Evolutionary conservation across 37 sponge, comb jelly and placozoan genomes (phyloP), one percentile per base, ranked within the genome.

Genomic region (Geodia barretti): DNA sequence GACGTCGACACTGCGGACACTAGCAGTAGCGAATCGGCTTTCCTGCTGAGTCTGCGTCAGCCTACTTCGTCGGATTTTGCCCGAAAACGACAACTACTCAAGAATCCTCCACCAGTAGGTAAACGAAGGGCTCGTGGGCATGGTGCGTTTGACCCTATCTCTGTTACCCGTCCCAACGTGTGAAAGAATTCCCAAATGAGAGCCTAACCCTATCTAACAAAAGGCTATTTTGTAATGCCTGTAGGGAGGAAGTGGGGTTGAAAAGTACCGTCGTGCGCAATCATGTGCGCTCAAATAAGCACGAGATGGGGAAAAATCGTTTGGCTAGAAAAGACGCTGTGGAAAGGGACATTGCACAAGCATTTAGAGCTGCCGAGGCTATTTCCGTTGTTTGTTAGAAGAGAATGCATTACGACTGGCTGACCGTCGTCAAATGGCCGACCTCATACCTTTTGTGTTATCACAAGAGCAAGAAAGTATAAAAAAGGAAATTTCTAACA

Each of bases 181-280:
- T 87, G 11, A 72, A 39, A 21, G 82, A 87, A 39, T 78, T 62
- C 70, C 41, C 42, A 4, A 26, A 60, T n/a, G 81, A 87, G 70
- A 29, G 63, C 19, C 47, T 87, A 24, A 62, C 71, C 0, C 63
- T 87, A 30, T 62, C 76, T 5, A 68, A 64, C 38, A 43, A 43
- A 0, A 82, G 78, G 28, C 62, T 88, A 28, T 88, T 88, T 41
- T 88, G 89, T 62, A 31, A 36, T 39, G 89, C 83, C 0, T 88
- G 89, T 82, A 34, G 74, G 3, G 89, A 88, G 34, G 62, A 70
- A 62, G 30, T 82, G 21, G 23, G 72, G n/a, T 29, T 82, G 11
- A 82, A 82, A 59, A 68, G 58, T 11, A 77, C 72, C 34, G 31
- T 30, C 14, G n/a, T 88, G 21, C 23, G 11, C 9, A 64, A 37